phyloP scores from a whole-genome alignment of 2,113 vertebrate genomes.

The Abramis brama region DNA sequence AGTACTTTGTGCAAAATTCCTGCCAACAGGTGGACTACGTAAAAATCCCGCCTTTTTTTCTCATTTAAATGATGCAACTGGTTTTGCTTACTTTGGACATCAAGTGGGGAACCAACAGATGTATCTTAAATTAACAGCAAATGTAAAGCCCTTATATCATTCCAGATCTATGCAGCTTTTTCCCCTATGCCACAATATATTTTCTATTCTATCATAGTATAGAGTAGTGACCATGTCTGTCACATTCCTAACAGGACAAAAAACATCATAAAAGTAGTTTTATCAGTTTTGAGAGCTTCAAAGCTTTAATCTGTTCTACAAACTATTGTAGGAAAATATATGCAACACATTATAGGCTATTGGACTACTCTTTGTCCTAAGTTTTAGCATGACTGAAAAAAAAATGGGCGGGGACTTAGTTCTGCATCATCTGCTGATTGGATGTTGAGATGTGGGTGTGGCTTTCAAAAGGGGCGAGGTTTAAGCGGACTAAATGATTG shows the following conservation, averaged over 20 bases:
- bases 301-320: neutral
- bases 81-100: neutral
- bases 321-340: neutral
- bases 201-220: too few species aligned
- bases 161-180: too few species aligned
- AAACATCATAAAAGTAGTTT: neutral
- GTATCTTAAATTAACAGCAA: neutral
- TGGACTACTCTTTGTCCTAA: neutral
- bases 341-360: neutral
- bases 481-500: too few species aligned
- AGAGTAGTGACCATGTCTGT: neutral
- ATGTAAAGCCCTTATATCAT: too few species aligned
- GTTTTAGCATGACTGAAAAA: too few species aligned
- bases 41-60: neutral
- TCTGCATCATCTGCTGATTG: too few species aligned
- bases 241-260: neutral
- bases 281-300: neutral
- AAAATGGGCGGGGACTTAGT: too few species aligned
- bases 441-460: too few species aligned
- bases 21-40: slow-evolving; percentile 11
- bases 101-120: neutral
- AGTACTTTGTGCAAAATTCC: neutral
- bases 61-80: neutral
- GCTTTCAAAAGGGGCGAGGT: too few species aligned
- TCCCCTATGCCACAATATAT: too few species aligned